These are phyloP conservation scores for Chromobotia macracanthus DNA, from an alignment of 2,797 vertebrate species.

Conservation along the genomic window DNA sequence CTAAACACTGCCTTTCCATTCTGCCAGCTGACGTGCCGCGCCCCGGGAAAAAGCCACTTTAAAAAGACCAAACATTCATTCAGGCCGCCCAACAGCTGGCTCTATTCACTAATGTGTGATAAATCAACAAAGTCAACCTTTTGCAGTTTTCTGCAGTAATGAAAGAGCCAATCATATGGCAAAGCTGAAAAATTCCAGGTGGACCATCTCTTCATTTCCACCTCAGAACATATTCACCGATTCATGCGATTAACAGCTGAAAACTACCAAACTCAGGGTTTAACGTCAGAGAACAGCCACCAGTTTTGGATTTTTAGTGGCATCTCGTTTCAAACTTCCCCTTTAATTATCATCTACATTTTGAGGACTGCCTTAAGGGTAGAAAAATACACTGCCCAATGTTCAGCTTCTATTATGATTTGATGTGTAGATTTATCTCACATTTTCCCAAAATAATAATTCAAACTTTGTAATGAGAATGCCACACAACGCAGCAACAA, in stretches of 20 bases:
- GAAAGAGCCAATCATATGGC: background rate
- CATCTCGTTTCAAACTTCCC: too few relatives aligned
- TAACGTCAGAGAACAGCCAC: too few relatives aligned
- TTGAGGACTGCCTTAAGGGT: background rate
- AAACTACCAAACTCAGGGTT: background rate
- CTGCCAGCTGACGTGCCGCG: constrained; percentile 15
- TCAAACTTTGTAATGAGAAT: background rate
- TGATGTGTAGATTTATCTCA: too few relatives aligned
- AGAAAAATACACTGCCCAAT: background rate
- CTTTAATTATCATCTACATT: too few relatives aligned
- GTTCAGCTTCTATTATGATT: background rate
- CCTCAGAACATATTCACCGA: background rate
- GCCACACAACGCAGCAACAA: background rate
- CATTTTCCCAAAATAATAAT: too few relatives aligned
- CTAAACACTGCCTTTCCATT: constrained; percentile 50
- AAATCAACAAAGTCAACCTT: constrained; percentile 33
- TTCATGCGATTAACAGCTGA: background rate
- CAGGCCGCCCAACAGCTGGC: constrained; percentile 55
- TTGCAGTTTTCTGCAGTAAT: background rate
- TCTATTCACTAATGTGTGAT: constrained; percentile 34
- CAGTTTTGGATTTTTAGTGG: too few relatives aligned
- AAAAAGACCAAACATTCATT: constrained; percentile 51
- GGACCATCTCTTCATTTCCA: background rate
- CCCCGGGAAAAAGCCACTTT: constrained; percentile 24
- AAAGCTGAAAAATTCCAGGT: background rate